Percentiles rank a stretch among this genome's conserved stretches.
phyloP scores from a whole-genome alignment of 2,888 invertebrate species.

The Trichogramma evanescens region DNA sequence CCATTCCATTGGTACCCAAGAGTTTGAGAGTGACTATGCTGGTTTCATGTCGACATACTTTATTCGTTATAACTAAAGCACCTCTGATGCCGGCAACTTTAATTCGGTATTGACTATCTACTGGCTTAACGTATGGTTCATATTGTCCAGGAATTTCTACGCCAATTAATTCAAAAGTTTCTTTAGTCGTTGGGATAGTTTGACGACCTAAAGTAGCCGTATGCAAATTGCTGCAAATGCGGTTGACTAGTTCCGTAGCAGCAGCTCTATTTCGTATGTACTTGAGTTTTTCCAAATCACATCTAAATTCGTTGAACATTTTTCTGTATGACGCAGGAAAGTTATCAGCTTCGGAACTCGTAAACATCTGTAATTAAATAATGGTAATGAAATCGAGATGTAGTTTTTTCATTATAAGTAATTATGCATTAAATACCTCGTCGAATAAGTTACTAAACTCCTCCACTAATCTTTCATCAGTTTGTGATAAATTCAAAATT shows the following conservation, averaged over 20 bases:
- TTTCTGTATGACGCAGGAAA: not conserved
- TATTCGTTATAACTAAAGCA: slow-evolving; percentile 22
- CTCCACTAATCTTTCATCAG: not conserved
- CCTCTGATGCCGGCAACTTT: slow-evolving; percentile 59
- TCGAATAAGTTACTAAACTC: not conserved
- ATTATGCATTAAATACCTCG: slow-evolving; percentile 4
- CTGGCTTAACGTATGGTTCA: slow-evolving; percentile 50
- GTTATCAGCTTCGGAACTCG: not conserved
- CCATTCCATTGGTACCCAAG: slow-evolving; percentile 61
- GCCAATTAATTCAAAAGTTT: slow-evolving; percentile 28
- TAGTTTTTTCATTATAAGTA: too few relatives aligned
- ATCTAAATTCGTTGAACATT: not conserved
- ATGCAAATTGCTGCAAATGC: not conserved
- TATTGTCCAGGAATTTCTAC: slow-evolving; percentile 69
- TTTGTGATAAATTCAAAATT: not conserved
- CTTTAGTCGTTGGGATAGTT: not conserved
- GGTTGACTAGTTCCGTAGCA: not conserved
- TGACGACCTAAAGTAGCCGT: not conserved
- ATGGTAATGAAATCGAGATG: not conserved
- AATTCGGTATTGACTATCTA: slow-evolving; percentile 55
- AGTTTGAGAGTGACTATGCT: slow-evolving; percentile 54
- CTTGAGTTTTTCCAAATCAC: slow-evolving; percentile 4
- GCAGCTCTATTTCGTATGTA: slow-evolving; percentile 44
- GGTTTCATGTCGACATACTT: slow-evolving; percentile 43
- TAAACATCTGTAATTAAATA: not conserved